A percentile compares a stretch with the other conserved stretches of the same genome.
phyloP scores from a whole-genome alignment of 2,797 vertebrate species.

The Antrozous pallidus region DNA sequence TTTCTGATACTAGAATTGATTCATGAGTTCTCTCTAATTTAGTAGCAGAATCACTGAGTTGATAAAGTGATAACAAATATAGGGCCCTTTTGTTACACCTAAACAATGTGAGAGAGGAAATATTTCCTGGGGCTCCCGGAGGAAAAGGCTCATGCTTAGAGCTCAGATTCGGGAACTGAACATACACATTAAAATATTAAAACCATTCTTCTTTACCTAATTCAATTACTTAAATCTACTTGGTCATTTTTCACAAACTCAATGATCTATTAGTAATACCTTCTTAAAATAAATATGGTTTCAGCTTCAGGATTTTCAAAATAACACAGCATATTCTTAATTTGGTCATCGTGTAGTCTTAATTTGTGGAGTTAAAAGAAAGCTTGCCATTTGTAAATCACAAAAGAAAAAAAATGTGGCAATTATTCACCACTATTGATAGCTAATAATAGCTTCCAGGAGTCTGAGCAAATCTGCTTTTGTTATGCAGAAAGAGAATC shows the following conservation, averaged over 20 bases:
- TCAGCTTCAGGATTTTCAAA: slow-evolving; percentile 59
- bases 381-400: not conserved
- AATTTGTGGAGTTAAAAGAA: slow-evolving; percentile 51
- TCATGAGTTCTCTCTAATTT: not conserved
- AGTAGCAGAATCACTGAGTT: not conserved
- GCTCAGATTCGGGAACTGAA: slow-evolving; percentile 55
- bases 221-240: slow-evolving; percentile 63
- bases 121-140: not conserved
- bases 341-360: not conserved
- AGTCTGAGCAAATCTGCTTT: not conserved
- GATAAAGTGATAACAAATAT: not conserved
- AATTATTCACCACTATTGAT: not conserved
- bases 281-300: slow-evolving; percentile 60
- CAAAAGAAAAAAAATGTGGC: not conserved
- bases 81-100: not conserved
- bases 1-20: not conserved
- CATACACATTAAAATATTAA: slow-evolving; percentile 71
- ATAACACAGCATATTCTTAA: not conserved
- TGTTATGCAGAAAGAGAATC: not conserved
- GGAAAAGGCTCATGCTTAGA: not conserved
- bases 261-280: slow-evolving; percentile 62
- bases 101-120: not conserved
- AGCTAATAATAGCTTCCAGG: not conserved
- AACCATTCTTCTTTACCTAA: slow-evolving; percentile 61
- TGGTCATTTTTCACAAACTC: slow-evolving; percentile 55